Evolutionary conservation across 2,113 vertebrate genomes (phyloP), one percentile per base, ranked within the genome.

Genomic region (Perca schrenkii): DNA sequence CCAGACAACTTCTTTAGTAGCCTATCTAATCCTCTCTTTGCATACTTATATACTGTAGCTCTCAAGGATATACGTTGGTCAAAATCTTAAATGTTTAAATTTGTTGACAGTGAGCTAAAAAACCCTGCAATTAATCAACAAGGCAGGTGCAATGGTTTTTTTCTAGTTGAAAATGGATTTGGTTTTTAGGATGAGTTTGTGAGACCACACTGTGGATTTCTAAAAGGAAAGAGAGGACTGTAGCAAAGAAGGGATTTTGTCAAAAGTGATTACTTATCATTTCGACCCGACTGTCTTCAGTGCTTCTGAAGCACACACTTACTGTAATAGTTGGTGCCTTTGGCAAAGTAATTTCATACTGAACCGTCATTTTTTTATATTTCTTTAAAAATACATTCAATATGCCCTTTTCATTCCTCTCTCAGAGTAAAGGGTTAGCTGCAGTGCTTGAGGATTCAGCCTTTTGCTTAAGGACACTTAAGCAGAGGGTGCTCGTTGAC

Each of bases 381-480:
- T 79, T 54, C 49, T 57, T 54, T 62, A 21, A 63, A 43, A 78
- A 71, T 5, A 52, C 34, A 53, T 10, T 15, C 8, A 21, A 36
- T 46, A 65, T 57, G n/a, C 19, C 58, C 11, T 49, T 75, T 75
- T 89, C 15, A 56, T 63, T 58, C 58, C 77, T 31, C 36, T 65
- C 56, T 88, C 43, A 66, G 43, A 68, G 57, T 72, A 28, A 70
- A 75, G 74, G 31, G 68, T 74, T 47, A 49, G 74, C 70, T 36
- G 52, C 53, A 65, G 31, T 47, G 80, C 68, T 78, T 67, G 57
- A 88, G 63, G 67, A 40, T 67, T 79, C 66, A 62, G 77, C 71
- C 22, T 56, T 40, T 77, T 84, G 73, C 70, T 83, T 71, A 53
- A 87, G 79, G 86, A 91, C 92, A 79, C 90, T 93, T 83, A 25